Conservation (phyloP, 2,113 vertebrate species). For the Gallinago undulata region DNA sequence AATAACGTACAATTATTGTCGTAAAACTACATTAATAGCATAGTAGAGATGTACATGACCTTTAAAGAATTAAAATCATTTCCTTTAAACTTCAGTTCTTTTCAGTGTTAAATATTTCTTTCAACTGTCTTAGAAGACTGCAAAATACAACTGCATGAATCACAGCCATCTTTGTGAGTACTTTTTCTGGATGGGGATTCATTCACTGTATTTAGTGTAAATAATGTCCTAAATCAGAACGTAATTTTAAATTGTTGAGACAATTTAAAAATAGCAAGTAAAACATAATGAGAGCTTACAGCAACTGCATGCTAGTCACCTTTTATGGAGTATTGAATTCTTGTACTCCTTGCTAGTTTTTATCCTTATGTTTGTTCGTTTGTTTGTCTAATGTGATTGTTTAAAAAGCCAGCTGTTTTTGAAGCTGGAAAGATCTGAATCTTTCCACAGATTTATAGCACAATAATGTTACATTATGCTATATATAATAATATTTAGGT, state of each 20-base stretch:
- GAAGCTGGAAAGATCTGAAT: background rate
- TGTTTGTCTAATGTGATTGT: background rate
- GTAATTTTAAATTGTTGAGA: background rate
- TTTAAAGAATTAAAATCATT: background rate
- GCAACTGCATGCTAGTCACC: background rate
- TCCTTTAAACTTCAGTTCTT: background rate
- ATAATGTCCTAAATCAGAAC: background rate
- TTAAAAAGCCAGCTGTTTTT: background rate
- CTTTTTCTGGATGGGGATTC: background rate
- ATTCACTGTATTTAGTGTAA: background rate
- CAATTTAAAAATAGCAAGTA: background rate
- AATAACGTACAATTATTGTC: background rate
- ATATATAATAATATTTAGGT: background rate
- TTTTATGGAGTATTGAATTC: background rate
- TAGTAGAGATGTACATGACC: background rate
- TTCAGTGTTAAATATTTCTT: background rate
- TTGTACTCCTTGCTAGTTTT: background rate
- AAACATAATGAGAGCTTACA: background rate
- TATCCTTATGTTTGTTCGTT: background rate
- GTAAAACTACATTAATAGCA: background rate
- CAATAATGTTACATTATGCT: background rate
- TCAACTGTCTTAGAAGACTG: background rate
- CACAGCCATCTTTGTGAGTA: background rate
- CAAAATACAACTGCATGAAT: background rate
- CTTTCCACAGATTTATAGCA: background rate